Base-by-base conservation (phyloP, 2,888 invertebrate genomes). In the Philonicus albiceps region DNA sequence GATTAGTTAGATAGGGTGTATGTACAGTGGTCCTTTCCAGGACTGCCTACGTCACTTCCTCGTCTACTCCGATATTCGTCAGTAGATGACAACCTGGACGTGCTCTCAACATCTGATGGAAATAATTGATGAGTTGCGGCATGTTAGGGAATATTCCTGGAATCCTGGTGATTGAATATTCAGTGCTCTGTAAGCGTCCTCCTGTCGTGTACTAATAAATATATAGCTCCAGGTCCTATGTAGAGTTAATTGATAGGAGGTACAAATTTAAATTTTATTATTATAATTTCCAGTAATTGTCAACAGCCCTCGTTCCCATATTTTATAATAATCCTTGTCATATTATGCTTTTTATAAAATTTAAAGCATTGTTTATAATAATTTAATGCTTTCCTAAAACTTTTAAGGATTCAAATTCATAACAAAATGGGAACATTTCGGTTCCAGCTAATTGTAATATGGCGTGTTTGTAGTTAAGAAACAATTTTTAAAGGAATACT, bases 121-220 rank as follows among this genome's bases (percentile, higher is more conserved):
- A 43, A 78, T 78, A 78, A 78, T 78, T 78, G 49, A 78, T 78
- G 78, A 43, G 43, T 53, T 43, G 43, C 49, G 49, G 49, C 78
- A 49, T 49, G 78, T 43, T 49, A 19, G 43, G 30, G 76, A 76
- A 76, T 76, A 76, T 76, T 78, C 27, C 30, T 43, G 49, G 53
- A 78, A 78, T 78, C 53, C 49, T 78, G 78, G 13, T 78, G 78
- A 78, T 78, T 43, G 30, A 43, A 78, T 43, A 49, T 78, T 43
- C 30, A 49, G 30, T 8, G 27, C 30, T 30, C 13, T 22, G 49
- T 16, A 27, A 16, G 78, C 78, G 49, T 49, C 16, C 49, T 27
- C 27, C 30, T 53, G 49, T 30, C 78, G 31, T 34, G 49, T 22
- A 49, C 43, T 49, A 49, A 78, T 43, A 27, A 27, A 16, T 30